Percentiles rank a stretch among this genome's conserved stretches.
Conservation (phyloP, 2,797 vertebrate species). For the Spinus pinus region DNA sequence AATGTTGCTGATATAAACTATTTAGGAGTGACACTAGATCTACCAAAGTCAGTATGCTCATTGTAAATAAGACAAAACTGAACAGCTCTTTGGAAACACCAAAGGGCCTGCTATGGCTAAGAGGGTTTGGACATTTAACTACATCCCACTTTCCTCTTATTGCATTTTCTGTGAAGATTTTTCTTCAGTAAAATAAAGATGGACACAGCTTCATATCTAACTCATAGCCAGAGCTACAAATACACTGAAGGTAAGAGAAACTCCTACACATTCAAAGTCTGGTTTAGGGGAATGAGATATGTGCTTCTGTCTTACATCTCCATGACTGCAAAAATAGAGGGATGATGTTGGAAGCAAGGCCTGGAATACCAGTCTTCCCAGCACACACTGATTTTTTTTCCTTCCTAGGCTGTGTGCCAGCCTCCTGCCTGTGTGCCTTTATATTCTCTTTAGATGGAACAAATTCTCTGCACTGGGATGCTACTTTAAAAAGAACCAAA, state of each 20-base stretch:
- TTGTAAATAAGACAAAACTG: neutral
- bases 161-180: neutral
- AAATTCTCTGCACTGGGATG: neutral
- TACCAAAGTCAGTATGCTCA: neutral
- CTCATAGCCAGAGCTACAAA: neutral
- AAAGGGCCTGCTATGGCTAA: neutral
- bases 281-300: neutral
- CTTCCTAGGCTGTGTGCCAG: rapidly evolving
- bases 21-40: neutral
- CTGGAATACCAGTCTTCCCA: neutral
- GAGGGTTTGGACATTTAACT: neutral
- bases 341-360: neutral
- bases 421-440: neutral
- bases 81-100: neutral
- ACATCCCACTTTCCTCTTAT: neutral
- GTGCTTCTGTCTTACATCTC: neutral
- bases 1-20: neutral
- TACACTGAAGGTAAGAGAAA: neutral
- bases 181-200: neutral
- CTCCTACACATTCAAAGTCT: neutral
- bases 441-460: neutral
- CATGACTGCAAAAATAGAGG: neutral
- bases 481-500: neutral
- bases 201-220: neutral
- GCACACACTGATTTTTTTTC: neutral